These are phyloP conservation scores for Serranochromis macrocephalus DNA, from an alignment of 2,113 vertebrate species.

Conservation along the genomic window DNA sequence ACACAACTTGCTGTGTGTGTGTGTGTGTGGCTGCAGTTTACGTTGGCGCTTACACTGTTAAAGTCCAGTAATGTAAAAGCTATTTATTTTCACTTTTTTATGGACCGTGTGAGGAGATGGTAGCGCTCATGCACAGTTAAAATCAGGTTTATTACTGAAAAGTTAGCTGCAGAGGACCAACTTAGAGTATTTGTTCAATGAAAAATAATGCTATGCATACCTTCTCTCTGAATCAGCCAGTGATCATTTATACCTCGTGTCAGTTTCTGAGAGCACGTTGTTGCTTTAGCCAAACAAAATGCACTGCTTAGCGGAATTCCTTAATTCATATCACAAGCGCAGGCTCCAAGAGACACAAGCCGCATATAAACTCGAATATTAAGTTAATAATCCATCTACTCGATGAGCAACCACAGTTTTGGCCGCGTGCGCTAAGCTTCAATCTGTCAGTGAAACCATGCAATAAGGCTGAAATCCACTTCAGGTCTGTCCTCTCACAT, in stretches of 20 bases:
- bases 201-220: conserved; percentile 11
- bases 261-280: not conserved
- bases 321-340: not conserved
- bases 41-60: conserved; percentile 6
- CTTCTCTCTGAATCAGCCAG: not conserved
- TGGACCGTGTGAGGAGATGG: conserved; percentile 18
- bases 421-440: not conserved
- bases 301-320: not conserved
- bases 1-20: not conserved
- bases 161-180: conserved; percentile 11
- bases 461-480: conserved; percentile 54
- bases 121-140: conserved; percentile 41
- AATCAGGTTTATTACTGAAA: conserved; percentile 36
- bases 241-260: conserved; percentile 1
- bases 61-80: conserved; percentile 38
- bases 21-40: conserved; percentile 29
- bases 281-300: not conserved
- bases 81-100: conserved; percentile 55
- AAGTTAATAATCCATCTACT: conserved; percentile 22
- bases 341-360: conserved; percentile 6
- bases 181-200: conserved; percentile 12
- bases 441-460: conserved; percentile 40
- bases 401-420: not conserved
- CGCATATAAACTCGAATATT: not conserved
- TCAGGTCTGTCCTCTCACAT: conserved; percentile 46